phyloP scores from a whole-genome alignment of 2,888 invertebrate species.

The Thalpophila matura region DNA sequence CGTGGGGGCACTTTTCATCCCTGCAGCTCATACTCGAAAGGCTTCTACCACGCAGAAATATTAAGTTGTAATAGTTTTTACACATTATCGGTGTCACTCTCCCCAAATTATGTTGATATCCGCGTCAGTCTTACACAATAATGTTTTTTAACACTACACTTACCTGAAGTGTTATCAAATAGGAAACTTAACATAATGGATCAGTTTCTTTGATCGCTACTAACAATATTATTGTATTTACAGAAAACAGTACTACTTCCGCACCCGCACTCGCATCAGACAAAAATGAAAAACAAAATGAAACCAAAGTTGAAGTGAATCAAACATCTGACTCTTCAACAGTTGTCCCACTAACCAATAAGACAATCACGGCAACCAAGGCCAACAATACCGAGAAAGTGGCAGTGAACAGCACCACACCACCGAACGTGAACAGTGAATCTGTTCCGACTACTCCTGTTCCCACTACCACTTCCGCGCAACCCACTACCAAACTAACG shows the following conservation, averaged over 20 bases:
- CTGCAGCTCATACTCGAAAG: too few relatives aligned
- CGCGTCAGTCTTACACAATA: too few relatives aligned
- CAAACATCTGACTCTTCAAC: not conserved
- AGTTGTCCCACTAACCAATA: not conserved
- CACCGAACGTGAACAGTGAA: slow-evolving; percentile 37
- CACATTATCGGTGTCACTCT: too few relatives aligned
- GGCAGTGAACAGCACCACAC: not conserved
- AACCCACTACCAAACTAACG: slow-evolving; percentile 32
- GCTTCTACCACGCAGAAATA: too few relatives aligned
- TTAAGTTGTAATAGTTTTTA: too few relatives aligned
- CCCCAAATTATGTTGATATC: too few relatives aligned
- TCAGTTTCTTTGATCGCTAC: too few relatives aligned
- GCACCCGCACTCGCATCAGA: slow-evolving; percentile 41
- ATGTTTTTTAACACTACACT: too few relatives aligned
- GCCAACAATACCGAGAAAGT: not conserved
- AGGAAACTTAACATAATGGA: too few relatives aligned
- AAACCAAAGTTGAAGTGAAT: slow-evolving; percentile 8
- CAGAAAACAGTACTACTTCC: slow-evolving; percentile 72
- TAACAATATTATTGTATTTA: slow-evolving; percentile 62
- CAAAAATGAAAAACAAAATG: slow-evolving; percentile 57
- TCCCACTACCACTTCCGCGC: slow-evolving; percentile 50
- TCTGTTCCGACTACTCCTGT: slow-evolving; percentile 36
- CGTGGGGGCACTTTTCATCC: too few relatives aligned
- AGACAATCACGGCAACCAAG: slow-evolving; percentile 2
- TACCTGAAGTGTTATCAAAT: too few relatives aligned